Evolutionary conservation across 2,113 vertebrate genomes (phyloP).

Genomic region (Isurus oxyrinchus): DNA sequence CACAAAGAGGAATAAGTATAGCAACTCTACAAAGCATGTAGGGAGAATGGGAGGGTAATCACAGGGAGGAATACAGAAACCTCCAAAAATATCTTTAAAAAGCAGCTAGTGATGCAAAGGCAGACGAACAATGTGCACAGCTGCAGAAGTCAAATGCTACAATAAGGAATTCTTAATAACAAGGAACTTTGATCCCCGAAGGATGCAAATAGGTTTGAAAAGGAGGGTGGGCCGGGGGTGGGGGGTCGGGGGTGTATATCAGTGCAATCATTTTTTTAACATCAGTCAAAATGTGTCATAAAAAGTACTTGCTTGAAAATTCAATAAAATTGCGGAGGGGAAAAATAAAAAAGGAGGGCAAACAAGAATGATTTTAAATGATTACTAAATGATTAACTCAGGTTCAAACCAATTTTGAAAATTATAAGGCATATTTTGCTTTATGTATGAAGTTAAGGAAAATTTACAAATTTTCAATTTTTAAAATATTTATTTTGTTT

Average conservation of each 20-base stretch:
- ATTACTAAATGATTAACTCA: neutral
- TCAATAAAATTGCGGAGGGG: neutral
- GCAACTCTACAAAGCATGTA: neutral
- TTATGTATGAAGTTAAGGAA: neutral
- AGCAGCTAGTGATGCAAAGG: neutral
- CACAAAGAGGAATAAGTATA: neutral
- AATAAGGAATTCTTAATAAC: neutral
- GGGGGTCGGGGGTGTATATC: no score
- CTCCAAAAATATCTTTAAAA: neutral
- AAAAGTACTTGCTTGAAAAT: neutral
- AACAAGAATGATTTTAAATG: neutral
- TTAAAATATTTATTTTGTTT: neutral
- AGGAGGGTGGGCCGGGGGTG: no score
- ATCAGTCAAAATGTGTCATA: neutral
- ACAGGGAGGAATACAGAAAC: neutral
- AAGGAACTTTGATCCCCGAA: neutral
- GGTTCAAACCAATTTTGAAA: neutral
- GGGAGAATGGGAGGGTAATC: neutral
- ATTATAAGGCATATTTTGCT: neutral
- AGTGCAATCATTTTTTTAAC: neutral
- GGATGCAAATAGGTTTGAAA: neutral
- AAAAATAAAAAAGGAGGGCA: neutral
- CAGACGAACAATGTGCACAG: neutral
- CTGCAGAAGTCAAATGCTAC: neutral
- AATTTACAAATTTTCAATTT: neutral